Conservation (phyloP, 1,140 invertebrate species). For the Sycophila sp. region DNA sequence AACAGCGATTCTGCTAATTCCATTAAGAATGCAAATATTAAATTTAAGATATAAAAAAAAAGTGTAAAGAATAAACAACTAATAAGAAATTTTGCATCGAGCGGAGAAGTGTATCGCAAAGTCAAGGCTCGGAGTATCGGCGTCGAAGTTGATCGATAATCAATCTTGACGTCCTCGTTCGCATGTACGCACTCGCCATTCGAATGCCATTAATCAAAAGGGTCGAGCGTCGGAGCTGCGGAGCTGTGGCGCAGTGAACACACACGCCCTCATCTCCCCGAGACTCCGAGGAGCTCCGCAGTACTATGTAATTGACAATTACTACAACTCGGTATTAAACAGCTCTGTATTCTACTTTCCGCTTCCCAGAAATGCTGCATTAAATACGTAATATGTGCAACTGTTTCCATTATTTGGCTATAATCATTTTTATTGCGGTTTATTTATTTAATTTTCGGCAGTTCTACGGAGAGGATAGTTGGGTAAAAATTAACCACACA, state of each 20-base stretch:
- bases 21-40: too few relatives aligned
- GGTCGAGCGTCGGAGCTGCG: neutral
- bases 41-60: neutral
- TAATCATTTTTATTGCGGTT: too few relatives aligned
- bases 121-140: constrained; percentile 12
- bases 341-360: neutral
- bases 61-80: too few relatives aligned
- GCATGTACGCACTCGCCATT: neutral
- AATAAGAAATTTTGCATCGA: constrained; percentile 6
- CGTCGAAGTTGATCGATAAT: constrained; percentile 5
- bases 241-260: neutral
- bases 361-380: too few relatives aligned
- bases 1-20: too few relatives aligned
- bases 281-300: neutral
- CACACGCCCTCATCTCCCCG: neutral
- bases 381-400: too few relatives aligned
- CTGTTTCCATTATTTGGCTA: too few relatives aligned
- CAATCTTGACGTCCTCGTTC: constrained; percentile 9
- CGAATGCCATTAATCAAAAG: constrained; percentile 27
- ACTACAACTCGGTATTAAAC: constrained; percentile 22
- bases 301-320: constrained; percentile 28
- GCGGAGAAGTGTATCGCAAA: neutral
- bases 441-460: too few relatives aligned
- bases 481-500: too few relatives aligned
- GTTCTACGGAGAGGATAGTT: too few relatives aligned